Evolutionary conservation across 2,113 vertebrate species (phyloP), one percentile per base, ranked within the genome.

Genomic region (Spilogale gracilis): DNA sequence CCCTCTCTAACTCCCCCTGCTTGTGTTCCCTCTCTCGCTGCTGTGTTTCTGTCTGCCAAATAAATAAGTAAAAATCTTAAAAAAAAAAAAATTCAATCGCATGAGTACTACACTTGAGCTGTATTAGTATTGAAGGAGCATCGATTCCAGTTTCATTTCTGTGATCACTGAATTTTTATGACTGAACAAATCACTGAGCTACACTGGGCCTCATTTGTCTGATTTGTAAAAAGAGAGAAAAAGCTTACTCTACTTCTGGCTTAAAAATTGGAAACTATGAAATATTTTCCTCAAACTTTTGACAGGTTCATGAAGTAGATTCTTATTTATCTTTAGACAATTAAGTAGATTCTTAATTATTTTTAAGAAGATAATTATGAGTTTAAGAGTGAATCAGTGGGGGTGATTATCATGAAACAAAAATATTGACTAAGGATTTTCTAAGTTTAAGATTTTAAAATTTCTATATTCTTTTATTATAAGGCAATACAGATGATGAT

Each of bases 201-300:
- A 2, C 88, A 23, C 60, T 52, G 0, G 84, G 69, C 27, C 52
- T 45, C 30, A 38, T 6, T 52, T 94, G 6, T 91, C 32, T 27
- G 54, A 3, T 83, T 56, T 69, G 6, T 91, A 56, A 78, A 71
- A 92, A 63, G 30, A 69, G 4, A 1, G 5, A 14, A 52, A 79
- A 63, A 74, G 1, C 45, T 48, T 83, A 43, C 7, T 74, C 20
- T 94, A 13, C 27, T 94, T 69, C n/a, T 84, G 18, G 27, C 74
- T 92, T 96, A 90, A 93, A 95, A 87, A 32, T 61, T 79, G 48
- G n/a, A 85, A 83, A 76, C 56, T 91, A 45, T 78, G 69, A 91
- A 87, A 50, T 27, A 67, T 23, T 93, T 1, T 89, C 6, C 89
- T 87, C 9, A 86, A 82, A 73, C 7, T 63, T 17, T 78, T 80